phyloP scores from a whole-genome alignment of 2,797 vertebrate genomes.

The Sebastes cheni region DNA sequence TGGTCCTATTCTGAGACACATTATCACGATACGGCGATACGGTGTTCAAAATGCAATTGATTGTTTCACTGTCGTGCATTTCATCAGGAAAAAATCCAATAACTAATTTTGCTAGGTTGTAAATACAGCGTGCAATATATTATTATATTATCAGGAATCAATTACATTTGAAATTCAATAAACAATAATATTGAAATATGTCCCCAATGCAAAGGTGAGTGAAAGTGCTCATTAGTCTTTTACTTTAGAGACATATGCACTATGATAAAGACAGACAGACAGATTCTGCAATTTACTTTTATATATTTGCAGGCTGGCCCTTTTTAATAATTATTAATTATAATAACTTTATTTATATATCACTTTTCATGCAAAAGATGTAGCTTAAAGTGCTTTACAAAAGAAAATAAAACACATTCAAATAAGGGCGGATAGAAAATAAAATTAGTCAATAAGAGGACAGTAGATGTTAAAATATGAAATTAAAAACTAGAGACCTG shows the following conservation, averaged over 20 bases:
- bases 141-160: neutral
- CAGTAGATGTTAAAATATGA: accelerated
- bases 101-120: neutral
- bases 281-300: neutral
- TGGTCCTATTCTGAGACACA: neutral
- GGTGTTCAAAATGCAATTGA: neutral
- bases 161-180: neutral
- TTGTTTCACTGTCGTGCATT: neutral
- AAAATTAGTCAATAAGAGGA: too few species aligned
- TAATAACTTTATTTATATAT: too few species aligned
- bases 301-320: neutral
- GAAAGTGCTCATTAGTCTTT: neutral
- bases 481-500: too few species aligned
- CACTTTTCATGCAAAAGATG: too few species aligned
- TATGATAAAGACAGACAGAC: neutral
- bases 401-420: too few species aligned
- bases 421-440: accelerated
- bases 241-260: neutral
- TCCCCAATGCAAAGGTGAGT: neutral
- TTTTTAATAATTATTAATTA: neutral
- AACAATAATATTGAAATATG: neutral
- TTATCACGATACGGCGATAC: neutral
- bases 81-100: neutral
- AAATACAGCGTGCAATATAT: neutral
- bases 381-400: too few species aligned